Evolutionary conservation across 1,140 invertebrate genomes (phyloP), one percentile per base, ranked within the genome.

Genomic region (Drosophila pseudoobscura): DNA sequence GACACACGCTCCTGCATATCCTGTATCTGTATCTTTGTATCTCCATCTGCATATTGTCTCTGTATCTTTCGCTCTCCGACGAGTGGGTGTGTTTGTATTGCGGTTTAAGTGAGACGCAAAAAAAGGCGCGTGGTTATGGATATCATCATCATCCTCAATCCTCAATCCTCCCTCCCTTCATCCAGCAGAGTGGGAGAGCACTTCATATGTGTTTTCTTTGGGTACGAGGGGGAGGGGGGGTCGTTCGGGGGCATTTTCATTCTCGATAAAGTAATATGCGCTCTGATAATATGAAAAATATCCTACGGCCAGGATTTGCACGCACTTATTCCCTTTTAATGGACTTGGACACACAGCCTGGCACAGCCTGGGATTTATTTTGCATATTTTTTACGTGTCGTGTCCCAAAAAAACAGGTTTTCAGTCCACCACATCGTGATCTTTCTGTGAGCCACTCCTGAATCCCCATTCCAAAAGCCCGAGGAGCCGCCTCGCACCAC

Each of bases 291-390:
- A 88, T 83, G 68, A 76, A 88, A 88, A 88, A 88, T 64, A 88
- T 63, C 83, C 83, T 50, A 61, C 57, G 83, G 83, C 75, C 72
- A 71, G 84, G 83, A 88, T 88, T 89, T 88, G 64, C 83, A 88
- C 83, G 79, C 84, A 89, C 84, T 83, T 88, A 88, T 88, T 87
- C 83, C 83, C 78, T 87, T 87, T 88, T 89, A 88, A 88, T 88
- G 83, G 84, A 83, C 84, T 82, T 63, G 74, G 49, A 56, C 44
- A 53, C 35, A 5, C 35, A 39, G 7, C 7, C 8, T 9, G 3
- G 35, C 35, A 43, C 44, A 64, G 57, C 53, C 45, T 54, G 13
- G 47, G 20, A 31, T 58, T 58, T 58, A 44, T 53, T 47, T 74
- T 50, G 58, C 45, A 78, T 41, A 61, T 61, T 54, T 15, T 17